Evolutionary conservation across 2,113 vertebrate species (phyloP).

Genomic region (Delphinus delphis): DNA sequence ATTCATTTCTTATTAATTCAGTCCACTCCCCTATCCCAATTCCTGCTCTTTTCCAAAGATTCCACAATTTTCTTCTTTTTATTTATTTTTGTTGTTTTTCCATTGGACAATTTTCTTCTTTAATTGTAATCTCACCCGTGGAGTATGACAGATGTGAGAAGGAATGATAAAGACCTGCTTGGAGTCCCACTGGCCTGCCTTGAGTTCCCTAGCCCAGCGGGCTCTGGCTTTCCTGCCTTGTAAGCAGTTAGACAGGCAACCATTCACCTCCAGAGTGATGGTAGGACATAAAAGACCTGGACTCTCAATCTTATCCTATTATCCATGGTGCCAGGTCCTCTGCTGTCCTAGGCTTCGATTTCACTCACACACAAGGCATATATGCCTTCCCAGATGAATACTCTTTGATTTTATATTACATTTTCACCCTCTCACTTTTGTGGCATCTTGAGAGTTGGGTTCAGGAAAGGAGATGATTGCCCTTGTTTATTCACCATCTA

Average conservation of each 20-base stretch:
- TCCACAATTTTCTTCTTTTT: background rate
- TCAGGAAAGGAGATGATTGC: background rate
- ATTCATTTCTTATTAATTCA: background rate
- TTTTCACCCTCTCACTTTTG: background rate
- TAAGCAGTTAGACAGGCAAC: background rate
- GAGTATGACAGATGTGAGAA: background rate
- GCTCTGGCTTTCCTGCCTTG: background rate
- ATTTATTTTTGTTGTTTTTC: background rate
- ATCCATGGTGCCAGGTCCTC: background rate
- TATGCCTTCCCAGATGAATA: background rate
- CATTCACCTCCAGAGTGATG: background rate
- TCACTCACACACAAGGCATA: background rate
- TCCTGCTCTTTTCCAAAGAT: background rate
- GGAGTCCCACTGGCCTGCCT: background rate
- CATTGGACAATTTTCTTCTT: background rate
- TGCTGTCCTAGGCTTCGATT: background rate
- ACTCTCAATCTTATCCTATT: too few species aligned
- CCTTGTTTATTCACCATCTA: background rate
- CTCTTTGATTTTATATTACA: background rate
- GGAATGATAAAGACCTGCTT: background rate
- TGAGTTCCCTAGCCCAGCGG: background rate
- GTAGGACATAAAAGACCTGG: background rate
- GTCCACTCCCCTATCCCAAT: background rate
- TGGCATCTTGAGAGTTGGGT: background rate
- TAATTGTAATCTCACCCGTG: background rate